phyloP scores from a whole-genome alignment of 2,797 vertebrate genomes.

The Crax fasciolata region DNA sequence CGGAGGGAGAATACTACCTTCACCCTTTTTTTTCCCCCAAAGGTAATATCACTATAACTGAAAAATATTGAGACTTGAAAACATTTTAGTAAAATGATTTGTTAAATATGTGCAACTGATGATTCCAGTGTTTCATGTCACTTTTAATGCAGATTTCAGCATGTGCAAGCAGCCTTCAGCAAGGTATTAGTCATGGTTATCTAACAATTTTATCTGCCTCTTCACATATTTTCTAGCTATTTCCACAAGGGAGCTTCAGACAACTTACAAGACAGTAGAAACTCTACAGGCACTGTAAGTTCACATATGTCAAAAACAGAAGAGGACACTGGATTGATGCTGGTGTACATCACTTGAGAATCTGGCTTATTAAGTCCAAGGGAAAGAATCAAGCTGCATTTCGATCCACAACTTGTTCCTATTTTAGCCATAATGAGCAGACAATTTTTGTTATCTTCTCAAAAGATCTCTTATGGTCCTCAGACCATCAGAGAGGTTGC shows the following conservation, averaged over 20 bases:
- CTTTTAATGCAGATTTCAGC: background rate
- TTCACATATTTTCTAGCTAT: background rate
- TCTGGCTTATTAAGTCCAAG: background rate
- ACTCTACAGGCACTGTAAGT: background rate
- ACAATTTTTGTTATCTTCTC: constrained; percentile 4
- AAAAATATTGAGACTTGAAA: background rate
- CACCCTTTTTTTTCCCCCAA: background rate
- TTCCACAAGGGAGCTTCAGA: constrained; percentile 1
- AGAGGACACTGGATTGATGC: background rate
- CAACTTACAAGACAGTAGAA: background rate
- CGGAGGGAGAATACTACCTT: background rate
- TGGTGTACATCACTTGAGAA: background rate
- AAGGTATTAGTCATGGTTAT: background rate
- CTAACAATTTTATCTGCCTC: background rate
- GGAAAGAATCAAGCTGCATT: background rate
- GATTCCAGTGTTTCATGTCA: constrained; percentile 5
- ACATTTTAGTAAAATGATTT: background rate
- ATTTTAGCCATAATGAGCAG: background rate
- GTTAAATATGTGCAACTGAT: background rate
- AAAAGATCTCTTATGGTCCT: constrained; percentile 15
- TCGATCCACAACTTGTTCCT: background rate
- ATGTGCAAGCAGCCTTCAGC: background rate
- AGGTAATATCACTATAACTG: background rate
- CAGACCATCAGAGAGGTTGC: constrained; percentile 4
- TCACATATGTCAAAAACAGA: background rate